phyloP scores from a whole-genome alignment of 2,797 vertebrate genomes.

The Chloroceryle inda region DNA sequence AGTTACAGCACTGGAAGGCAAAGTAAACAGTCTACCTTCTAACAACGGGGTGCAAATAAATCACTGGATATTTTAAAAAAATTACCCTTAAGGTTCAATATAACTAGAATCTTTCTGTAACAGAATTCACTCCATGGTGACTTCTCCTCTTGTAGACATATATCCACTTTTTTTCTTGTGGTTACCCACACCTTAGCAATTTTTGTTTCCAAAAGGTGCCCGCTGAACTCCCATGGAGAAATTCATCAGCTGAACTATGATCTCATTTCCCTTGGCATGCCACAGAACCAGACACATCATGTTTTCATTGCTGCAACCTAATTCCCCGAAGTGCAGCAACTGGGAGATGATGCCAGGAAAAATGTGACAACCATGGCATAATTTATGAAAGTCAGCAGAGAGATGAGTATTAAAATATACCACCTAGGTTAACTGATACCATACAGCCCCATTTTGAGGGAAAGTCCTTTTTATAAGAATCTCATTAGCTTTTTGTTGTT shows the following conservation, averaged over 20 bases:
- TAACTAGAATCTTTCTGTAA: background rate
- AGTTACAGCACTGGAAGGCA: background rate
- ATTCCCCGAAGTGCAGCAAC: constrained; percentile 29
- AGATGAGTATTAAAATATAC: background rate
- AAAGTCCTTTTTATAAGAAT: background rate
- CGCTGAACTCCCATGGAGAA: constrained; percentile 54
- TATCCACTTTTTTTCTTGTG: background rate
- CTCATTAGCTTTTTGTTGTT: background rate
- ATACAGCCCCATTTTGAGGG: background rate
- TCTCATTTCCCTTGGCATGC: constrained; percentile 65
- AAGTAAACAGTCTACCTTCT: background rate
- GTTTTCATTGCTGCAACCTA: constrained; percentile 50
- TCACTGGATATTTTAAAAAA: background rate
- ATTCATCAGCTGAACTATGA: constrained; percentile 40
- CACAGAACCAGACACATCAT: background rate
- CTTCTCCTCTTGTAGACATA: background rate
- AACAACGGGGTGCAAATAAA: background rate
- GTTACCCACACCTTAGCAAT: constrained; percentile 19
- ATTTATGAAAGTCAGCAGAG: background rate
- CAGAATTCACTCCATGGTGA: background rate
- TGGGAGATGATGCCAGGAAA: constrained; percentile 55
- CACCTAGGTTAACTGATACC: background rate
- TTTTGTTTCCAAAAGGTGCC: constrained; percentile 49
- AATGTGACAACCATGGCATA: constrained; percentile 20
- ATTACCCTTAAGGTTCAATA: background rate